These are phyloP conservation scores for Nebria salina DNA, from an alignment of 2,888 invertebrate genomes.

Conservation along the genomic window DNA sequence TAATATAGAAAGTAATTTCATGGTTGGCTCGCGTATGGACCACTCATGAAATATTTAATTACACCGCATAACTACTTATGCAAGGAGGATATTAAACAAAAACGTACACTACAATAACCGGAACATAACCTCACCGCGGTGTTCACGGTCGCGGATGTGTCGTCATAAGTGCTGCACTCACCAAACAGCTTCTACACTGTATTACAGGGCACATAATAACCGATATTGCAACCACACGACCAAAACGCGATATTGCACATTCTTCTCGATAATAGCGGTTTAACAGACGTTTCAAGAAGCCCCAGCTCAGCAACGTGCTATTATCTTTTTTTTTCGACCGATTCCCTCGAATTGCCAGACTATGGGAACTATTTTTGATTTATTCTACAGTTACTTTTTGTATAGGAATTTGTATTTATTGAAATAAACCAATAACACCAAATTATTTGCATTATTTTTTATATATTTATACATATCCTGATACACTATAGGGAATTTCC, in stretches of 20 bases:
- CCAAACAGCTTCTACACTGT: not conserved
- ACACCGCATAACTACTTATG: slow-evolving; percentile 6
- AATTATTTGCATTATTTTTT: too few relatives aligned
- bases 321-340: not conserved
- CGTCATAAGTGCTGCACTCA: not conserved
- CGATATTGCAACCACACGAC: slow-evolving; percentile 13
- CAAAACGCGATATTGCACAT: not conserved
- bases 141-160: slow-evolving; percentile 19
- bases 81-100: not conserved
- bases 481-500: too few relatives aligned
- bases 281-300: not conserved
- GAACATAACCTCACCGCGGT: not conserved
- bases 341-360: not conserved
- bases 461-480: too few relatives aligned
- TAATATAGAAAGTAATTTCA: slow-evolving; percentile 15
- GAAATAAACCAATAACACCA: too few relatives aligned
- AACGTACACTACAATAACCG: slow-evolving; percentile 2
- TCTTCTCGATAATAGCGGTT: not conserved
- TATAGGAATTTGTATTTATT: too few relatives aligned
- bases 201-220: not conserved
- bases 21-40: not conserved
- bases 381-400: not conserved
- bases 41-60: slow-evolving; percentile 19
- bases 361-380: not conserved
- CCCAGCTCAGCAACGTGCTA: not conserved